These are phyloP conservation scores for Ophioninae sp. DNA, from an alignment of 2,888 invertebrate species.

Conservation along the genomic window DNA sequence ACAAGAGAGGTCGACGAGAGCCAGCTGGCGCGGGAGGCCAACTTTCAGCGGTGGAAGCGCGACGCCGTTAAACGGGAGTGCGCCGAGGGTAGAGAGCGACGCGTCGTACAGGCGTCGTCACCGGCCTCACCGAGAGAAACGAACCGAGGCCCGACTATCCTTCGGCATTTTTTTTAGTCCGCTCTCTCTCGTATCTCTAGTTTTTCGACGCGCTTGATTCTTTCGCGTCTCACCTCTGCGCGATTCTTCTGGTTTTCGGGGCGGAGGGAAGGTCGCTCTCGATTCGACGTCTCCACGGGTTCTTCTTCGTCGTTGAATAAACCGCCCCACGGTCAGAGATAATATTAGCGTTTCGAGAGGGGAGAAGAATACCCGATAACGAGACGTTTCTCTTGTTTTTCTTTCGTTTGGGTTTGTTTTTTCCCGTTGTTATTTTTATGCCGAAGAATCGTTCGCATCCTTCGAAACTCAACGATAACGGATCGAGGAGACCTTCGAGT, in stretches of 20 bases:
- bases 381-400: slow-evolving; percentile 20
- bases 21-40: slow-evolving; percentile 66
- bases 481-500: too few species aligned
- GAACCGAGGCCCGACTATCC: slow-evolving; percentile 45
- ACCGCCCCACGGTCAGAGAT: slow-evolving; percentile 50
- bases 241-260: slow-evolving; percentile 15
- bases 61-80: slow-evolving; percentile 56
- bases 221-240: slow-evolving; percentile 34
- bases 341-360: slow-evolving; percentile 58
- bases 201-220: not conserved
- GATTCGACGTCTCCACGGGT: slow-evolving; percentile 22
- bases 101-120: slow-evolving; percentile 65
- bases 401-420: not conserved
- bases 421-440: not conserved
- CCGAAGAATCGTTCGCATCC: not conserved
- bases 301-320: slow-evolving; percentile 57
- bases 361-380: slow-evolving; percentile 8
- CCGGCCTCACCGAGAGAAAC: slow-evolving; percentile 53
- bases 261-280: not conserved
- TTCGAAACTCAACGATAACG: too few species aligned
- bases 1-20: slow-evolving; percentile 66
- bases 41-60: slow-evolving; percentile 32
- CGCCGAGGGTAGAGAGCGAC: slow-evolving; percentile 51
- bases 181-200: not conserved
- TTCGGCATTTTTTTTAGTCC: slow-evolving; percentile 10